These are phyloP conservation scores for Gallinago undulata DNA, from an alignment of 2,113 vertebrate genomes.

Conservation along the genomic window DNA sequence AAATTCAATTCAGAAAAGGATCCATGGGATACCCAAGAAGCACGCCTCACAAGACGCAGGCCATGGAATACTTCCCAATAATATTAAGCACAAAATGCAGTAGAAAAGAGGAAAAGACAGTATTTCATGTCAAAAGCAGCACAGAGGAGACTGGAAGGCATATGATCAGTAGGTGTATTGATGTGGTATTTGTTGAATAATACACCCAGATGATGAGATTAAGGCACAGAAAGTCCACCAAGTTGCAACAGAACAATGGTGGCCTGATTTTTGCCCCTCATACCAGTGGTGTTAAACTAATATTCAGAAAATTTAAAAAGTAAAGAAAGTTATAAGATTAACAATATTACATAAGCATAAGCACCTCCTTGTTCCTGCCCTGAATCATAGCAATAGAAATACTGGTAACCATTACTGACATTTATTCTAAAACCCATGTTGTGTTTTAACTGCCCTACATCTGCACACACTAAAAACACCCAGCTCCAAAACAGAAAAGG, in stretches of 20 bases:
- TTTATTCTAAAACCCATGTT: background rate
- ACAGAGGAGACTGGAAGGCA: background rate
- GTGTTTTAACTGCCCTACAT: background rate
- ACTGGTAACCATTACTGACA: rapidly evolving
- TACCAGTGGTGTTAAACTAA: background rate
- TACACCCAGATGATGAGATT: background rate
- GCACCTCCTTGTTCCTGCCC: background rate
- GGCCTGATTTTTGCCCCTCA: background rate
- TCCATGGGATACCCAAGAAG: background rate
- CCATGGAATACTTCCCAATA: background rate
- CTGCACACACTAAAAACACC: background rate
- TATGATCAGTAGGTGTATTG: background rate
- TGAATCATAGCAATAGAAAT: background rate
- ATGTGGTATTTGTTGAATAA: background rate
- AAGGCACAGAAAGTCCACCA: background rate
- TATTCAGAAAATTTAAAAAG: background rate
- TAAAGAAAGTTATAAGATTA: background rate
- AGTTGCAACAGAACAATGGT: background rate
- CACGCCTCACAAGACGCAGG: background rate
- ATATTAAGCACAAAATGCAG: background rate
- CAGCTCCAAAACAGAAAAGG: background rate
- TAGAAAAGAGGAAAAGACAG: background rate
- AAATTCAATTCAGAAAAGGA: background rate
- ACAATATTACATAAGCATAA: background rate
- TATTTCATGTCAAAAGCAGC: background rate